Conservation (phyloP, 2,113 vertebrate genomes). For the Melierax canorus region DNA sequence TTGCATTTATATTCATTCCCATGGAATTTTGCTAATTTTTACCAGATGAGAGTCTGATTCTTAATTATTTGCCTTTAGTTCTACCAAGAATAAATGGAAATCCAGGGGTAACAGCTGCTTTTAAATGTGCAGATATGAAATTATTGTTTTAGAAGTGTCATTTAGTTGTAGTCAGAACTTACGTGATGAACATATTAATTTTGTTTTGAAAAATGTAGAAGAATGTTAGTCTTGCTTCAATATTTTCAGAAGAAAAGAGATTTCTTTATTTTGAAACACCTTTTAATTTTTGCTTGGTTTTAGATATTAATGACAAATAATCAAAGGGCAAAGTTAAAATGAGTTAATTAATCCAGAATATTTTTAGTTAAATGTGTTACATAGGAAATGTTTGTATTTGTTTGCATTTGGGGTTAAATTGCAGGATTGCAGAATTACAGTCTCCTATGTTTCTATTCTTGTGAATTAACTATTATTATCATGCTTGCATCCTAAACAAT, state of each 20-base stretch:
- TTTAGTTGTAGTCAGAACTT: not conserved
- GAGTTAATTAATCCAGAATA: not conserved
- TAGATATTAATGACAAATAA: not conserved
- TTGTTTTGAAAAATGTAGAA: not conserved
- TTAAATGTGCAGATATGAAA: not conserved
- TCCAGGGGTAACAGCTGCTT: not conserved
- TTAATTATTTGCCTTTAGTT: not conserved
- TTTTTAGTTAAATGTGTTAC: not conserved
- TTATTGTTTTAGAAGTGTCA: not conserved
- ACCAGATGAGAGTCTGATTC: not conserved
- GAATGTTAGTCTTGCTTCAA: not conserved
- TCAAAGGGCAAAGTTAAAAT: not conserved
- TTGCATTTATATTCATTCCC: not conserved
- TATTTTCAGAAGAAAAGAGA: not conserved
- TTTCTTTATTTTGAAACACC: not conserved
- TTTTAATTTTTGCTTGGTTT: not conserved
- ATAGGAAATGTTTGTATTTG: not conserved
- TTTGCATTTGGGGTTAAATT: not conserved
- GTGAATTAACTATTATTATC: not conserved
- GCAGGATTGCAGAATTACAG: not conserved
- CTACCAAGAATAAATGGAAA: not conserved
- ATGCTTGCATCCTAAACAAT: not conserved
- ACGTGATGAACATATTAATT: not conserved
- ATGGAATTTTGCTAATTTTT: not conserved
- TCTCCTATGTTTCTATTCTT: not conserved